Evolutionary conservation across 1,140 invertebrate genomes (phyloP), one percentile per base, ranked within the genome.

Genomic region (Acromyrmex echinatior): DNA sequence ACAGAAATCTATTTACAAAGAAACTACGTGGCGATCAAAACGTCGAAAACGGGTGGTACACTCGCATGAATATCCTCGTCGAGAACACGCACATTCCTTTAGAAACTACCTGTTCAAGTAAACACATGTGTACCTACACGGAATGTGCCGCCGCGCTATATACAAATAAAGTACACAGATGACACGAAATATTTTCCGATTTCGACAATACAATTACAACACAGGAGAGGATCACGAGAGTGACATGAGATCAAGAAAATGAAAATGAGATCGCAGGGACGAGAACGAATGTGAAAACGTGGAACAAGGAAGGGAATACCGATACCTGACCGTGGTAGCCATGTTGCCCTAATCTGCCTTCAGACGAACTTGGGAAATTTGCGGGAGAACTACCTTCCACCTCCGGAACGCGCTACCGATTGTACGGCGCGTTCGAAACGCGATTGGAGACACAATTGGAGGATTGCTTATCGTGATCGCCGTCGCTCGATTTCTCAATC

Each of bases 281-380:
- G 35, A 18, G 21, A 49, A 28, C 9, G 2, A 7, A 18, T 25
- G 5, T 7, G 25, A 5, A 58, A 70, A 74, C n/a, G 10, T 60
- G 9, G 14, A 31, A 66, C 18, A 28, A 31, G 16, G 28, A 14
- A 39, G 73, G 51, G 66, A 1, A 76, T 49, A 21, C 1, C 45
- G 25, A 21, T 49, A 90, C 89, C 90, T 86, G 78, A 51, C 45
- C 49, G 25, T 31, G 77, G 68, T 91, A 88, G 92, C 91, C 91
- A 92, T 92, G 84, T 93, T 91, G 87, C 45, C n/a, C 49, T 73
- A 51, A 91, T 92, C 21, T 81, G 53, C 45, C 39, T 58, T 79
- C 28, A 66, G 28, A 63, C 14, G 53, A 65, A 81, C 71, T 56
- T 16, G 10, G 25, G 25, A 60, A 79, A 70, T 79, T 80, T 65